Base-by-base conservation (phyloP, 2,797 vertebrate genomes). In the Sarcoramphus papa region DNA sequence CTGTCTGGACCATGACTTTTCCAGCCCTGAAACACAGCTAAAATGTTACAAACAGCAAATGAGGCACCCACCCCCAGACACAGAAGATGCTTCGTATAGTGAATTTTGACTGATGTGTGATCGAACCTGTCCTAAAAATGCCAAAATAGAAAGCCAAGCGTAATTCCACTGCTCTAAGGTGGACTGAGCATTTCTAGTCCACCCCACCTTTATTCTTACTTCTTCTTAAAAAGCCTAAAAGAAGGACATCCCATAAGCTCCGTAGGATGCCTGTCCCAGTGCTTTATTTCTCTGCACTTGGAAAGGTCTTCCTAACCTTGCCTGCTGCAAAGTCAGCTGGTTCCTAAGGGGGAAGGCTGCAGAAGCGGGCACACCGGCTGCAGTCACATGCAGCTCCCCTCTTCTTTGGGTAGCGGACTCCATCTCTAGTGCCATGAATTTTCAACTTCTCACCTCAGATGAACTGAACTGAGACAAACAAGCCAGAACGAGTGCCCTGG, bases 321-420 rank as follows among this genome's bases (percentile, higher is more conserved):
- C 43, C 54, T 96, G 91, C 96, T 94, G 94, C 96, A 96, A 95
- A 95, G 96, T 94, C 95, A 95, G 50, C 80, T 79, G 65, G 47
- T 75, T 95, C 90, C 85, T 95, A 45, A 75, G 86, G 92, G 88
- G 67, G 47, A 64, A 78, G 62, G 65, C 85, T 91, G 95, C 88
- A 90, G 92, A 85, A 93, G 75, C 6, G 0, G 74, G 86, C 62
- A 78, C 68, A 67, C 21, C 0, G 4, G 35, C 93, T 97, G 95
- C 91, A 95, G 89, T 95, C 86, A 95, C 86, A 35, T 47, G 70
- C 93, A 94, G 78, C 24, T 80, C 57, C 60, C 64, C 75, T 83
- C 67, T 74, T 83, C 75, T 92, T 41, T 56, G 48, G 33, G 54
- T 40, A 72, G 81, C 6, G 7, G 37, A 54, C 35, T 88, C 68